A percentile compares a stretch with the other conserved stretches of the same genome.
Conservation (phyloP, 1,140 invertebrate genomes). For the Archivesica marissinica region DNA sequence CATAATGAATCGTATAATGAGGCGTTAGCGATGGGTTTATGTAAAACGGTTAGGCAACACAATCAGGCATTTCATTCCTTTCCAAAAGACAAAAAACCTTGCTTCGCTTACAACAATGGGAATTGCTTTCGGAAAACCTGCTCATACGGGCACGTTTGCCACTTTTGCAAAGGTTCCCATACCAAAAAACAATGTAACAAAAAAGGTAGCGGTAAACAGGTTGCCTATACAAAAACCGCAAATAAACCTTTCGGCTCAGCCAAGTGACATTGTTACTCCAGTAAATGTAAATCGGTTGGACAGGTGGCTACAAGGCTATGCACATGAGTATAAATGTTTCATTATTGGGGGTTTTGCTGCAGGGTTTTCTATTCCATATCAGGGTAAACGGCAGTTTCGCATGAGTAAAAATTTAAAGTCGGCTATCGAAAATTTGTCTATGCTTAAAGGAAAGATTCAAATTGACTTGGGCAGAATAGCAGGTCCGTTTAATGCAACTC, state of each 20-base stretch:
- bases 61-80: neutral
- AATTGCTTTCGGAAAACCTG: neutral
- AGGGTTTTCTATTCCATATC: constrained; percentile 51
- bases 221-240: no score
- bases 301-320: neutral
- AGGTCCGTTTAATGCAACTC: constrained; percentile 28
- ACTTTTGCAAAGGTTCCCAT: neutral
- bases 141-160: neutral
- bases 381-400: constrained; percentile 1
- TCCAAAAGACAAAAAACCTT: neutral
- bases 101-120: constrained; percentile 3
- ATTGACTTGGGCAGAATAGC: constrained; percentile 6
- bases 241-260: neutral
- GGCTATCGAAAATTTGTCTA: neutral
- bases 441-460: constrained; percentile 24
- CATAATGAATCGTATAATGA: neutral
- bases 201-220: neutral
- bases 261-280: neutral
- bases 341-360: constrained; percentile 19
- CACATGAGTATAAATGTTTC: neutral
- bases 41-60: neutral
- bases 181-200: neutral
- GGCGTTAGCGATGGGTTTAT: neutral
- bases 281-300: neutral
- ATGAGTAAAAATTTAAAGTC: constrained; percentile 40